phyloP scores from a whole-genome alignment of 1,140 invertebrate species.

The Drosophila bocki region DNA sequence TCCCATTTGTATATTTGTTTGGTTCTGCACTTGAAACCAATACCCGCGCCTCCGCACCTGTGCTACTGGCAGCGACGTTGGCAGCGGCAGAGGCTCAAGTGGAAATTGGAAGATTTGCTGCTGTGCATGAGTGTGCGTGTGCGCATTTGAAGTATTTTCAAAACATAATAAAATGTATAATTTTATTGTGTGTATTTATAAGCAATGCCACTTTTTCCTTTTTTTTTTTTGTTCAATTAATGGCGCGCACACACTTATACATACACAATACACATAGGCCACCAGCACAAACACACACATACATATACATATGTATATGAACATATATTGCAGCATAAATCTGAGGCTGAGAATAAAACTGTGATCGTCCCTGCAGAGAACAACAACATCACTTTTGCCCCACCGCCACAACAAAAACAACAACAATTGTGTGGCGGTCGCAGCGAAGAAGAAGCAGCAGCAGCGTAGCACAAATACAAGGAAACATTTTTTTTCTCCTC shows the following conservation, averaged over 20 bases:
- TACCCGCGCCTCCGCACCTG: constrained; percentile 35
- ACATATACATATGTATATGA: constrained; percentile 1
- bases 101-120: constrained; percentile 48
- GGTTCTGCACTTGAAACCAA: constrained; percentile 5
- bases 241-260: constrained; percentile 70
- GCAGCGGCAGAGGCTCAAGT: constrained; percentile 54
- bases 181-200: constrained; percentile 81
- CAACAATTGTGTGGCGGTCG: constrained; percentile 56
- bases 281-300: constrained; percentile 24
- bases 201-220: constrained; percentile 62
- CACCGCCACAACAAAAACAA: constrained; percentile 52
- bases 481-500: constrained; percentile 58
- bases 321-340: constrained; percentile 71
- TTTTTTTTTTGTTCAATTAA: constrained; percentile 70
- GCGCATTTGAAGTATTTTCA: constrained; percentile 76
- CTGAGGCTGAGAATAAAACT: constrained; percentile 68
- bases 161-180: constrained; percentile 77
- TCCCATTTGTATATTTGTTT: constrained; percentile 8
- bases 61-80: constrained; percentile 14
- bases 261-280: constrained; percentile 36
- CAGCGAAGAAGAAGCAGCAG: constrained; percentile 55
- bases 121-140: constrained; percentile 7
- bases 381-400: constrained; percentile 34
- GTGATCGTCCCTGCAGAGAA: constrained; percentile 74
- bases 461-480: constrained; percentile 59